Base-by-base conservation (phyloP, 2,797 vertebrate genomes). In the Helostoma temminkii region DNA sequence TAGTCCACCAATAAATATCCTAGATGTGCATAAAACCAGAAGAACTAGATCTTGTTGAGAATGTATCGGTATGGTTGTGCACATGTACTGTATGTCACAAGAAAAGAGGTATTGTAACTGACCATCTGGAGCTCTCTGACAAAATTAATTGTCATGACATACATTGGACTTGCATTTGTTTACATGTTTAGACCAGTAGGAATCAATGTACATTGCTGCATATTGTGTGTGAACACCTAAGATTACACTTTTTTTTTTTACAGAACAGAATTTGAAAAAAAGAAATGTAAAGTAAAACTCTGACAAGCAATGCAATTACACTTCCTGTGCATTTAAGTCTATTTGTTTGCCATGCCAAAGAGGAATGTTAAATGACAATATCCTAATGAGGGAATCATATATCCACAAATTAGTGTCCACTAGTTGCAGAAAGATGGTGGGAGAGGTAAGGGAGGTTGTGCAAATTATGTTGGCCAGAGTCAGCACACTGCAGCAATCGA, bases 401-500 rank as follows among this genome's bases (percentile, higher is more conserved):
- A 37, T 55, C 1, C 24, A 69, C 9, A 47, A 72, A 66, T 39
- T 8, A 76, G 1, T 37, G 26, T 26, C 54, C 15, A 71, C 34
- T 25, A 46, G 52, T 32, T 8, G 34, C 15, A 25, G 47, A 34
- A 24, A 71, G 24, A 39, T 15, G n/a, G n/a, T 30, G 18, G 14
- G 34, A 49, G 48, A 60, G 34, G 57, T 39, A 39, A 71, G 32
- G 1, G 12, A 56, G 26, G 61, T 39, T 14, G 12, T 45, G 52
- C 24, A 12, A 61, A 59, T 36, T 66, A 37, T 71, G 56, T 57
- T 76, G 76, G 65, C 46, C n/a, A 36, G 61, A 68, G 62, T 71
- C 62, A 24, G 32, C 21, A 46, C 48, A 62, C 79, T 76, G 78
- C 82, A 74, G 75, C 72, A 83, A 80, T 78, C 66, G 18, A 85